Evolutionary conservation across 2,113 vertebrate genomes (phyloP).

Genomic region (Rhadina sibilatrix): DNA sequence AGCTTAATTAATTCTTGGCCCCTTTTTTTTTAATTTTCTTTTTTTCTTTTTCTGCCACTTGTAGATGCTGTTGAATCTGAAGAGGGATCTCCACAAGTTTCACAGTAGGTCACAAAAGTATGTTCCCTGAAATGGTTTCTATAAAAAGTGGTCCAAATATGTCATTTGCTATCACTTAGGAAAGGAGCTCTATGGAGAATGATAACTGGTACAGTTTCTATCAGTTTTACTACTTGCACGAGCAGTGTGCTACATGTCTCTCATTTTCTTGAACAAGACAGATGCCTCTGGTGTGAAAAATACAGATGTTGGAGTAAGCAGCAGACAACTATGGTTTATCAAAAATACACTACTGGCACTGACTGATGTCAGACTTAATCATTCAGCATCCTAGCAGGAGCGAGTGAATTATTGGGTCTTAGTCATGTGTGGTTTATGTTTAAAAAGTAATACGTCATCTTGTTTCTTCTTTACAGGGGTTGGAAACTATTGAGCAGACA

Average conservation of each 20-base stretch:
- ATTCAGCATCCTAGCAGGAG: constrained; percentile 57
- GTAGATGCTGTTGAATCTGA: not conserved
- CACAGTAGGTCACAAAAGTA: constrained; percentile 10
- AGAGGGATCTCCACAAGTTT: constrained; percentile 10
- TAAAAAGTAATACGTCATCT: constrained; percentile 70
- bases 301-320: constrained; percentile 64
- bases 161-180: constrained; percentile 35
- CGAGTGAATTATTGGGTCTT: constrained; percentile 59
- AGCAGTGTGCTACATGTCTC: constrained; percentile 48
- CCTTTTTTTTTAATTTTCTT: not conserved
- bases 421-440: constrained; percentile 69
- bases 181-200: constrained; percentile 30
- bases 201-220: constrained; percentile 51
- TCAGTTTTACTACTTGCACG: constrained; percentile 57
- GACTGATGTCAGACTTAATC: constrained; percentile 67
- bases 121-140: constrained; percentile 18
- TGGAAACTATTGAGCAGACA: constrained; percentile 66
- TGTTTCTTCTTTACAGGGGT: constrained; percentile 60
- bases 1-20: not conserved
- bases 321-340: constrained; percentile 72
- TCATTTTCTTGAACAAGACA: constrained; percentile 66
- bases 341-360: constrained; percentile 66
- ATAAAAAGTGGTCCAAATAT: constrained; percentile 55
- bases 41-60: not conserved
- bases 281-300: constrained; percentile 65